Conservation (phyloP, 2,113 vertebrate genomes). For the Vulpes ferrilata region DNA sequence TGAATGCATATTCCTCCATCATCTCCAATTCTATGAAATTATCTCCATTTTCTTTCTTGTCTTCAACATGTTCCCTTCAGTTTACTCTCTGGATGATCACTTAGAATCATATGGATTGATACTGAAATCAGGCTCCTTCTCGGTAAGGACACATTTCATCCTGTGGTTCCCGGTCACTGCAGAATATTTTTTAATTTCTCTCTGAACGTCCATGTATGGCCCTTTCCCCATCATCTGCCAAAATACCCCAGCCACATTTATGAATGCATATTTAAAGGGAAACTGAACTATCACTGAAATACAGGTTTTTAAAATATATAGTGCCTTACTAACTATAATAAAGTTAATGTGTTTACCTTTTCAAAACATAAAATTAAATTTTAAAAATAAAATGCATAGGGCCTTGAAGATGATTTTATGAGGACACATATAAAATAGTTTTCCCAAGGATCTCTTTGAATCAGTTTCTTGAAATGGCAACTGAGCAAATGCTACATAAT, state of each 20-base stretch:
- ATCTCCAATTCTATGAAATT: not conserved
- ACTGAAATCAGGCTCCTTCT: not conserved
- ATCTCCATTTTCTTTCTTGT: not conserved
- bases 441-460: slow-evolving; percentile 1
- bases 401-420: slow-evolving; percentile 23
- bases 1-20: not conserved
- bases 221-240: not conserved
- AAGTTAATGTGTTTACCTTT: not conserved
- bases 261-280: not conserved
- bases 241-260: not conserved
- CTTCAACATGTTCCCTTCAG: not conserved
- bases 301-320: not conserved
- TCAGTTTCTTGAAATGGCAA: not conserved
- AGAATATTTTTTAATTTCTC: not conserved
- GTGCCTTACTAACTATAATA: not conserved
- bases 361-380: not conserved
- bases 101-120: not conserved
- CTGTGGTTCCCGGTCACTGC: not conserved
- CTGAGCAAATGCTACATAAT: not conserved
- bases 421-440: slow-evolving; percentile 26
- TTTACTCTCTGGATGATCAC: not conserved
- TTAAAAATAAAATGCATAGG: not conserved
- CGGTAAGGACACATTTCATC: not conserved
- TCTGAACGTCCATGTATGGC: not conserved
- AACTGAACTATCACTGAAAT: not conserved